Percentiles rank a stretch among this genome's conserved stretches.
phyloP scores from a whole-genome alignment of 92 coral and sea anemone genomes.

The Epizoanthus scotinus region DNA sequence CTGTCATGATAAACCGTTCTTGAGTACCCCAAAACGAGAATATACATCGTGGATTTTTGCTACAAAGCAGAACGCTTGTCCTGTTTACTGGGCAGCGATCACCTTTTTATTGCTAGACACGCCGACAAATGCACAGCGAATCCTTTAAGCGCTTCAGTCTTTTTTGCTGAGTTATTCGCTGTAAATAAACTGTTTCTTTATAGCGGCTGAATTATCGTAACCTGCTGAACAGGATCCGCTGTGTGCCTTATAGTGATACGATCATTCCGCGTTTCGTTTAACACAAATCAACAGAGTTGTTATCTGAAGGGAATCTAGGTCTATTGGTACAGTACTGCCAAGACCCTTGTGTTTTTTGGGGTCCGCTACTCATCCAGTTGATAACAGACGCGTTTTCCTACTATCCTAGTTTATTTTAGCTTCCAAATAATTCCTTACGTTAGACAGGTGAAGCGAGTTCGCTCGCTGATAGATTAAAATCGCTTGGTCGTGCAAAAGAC shows the following conservation, averaged over 20 bases:
- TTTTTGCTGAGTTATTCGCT: conserved; percentile 7
- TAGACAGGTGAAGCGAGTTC: conserved; percentile 12
- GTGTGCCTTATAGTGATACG: conserved; percentile 18
- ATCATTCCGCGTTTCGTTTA: not conserved
- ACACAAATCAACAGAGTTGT: conserved; percentile 13
- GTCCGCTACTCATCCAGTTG: conserved; percentile 17
- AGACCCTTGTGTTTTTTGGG: conserved; percentile 8
- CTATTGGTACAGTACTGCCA: conserved; percentile 13
- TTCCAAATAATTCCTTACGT: not conserved
- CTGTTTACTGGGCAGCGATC: not conserved
- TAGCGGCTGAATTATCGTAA: conserved; percentile 15
- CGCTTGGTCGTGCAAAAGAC: no score
- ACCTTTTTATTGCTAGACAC: not conserved
- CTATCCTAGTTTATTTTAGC: not conserved
- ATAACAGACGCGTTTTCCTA: conserved; percentile 10
- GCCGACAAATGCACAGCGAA: conserved; percentile 27
- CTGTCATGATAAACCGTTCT: not conserved
- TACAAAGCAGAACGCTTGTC: not conserved
- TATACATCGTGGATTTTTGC: not conserved
- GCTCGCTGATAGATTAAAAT: not conserved
- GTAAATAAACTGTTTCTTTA: conserved; percentile 33
- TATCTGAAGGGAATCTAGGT: conserved; percentile 20
- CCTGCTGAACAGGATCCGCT: conserved; percentile 13
- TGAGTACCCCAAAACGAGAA: not conserved
- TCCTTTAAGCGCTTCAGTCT: conserved; percentile 1